These are phyloP conservation scores for Dolichoris vasculosae DNA, from an alignment of 1,140 invertebrate genomes.

Conservation along the genomic window DNA sequence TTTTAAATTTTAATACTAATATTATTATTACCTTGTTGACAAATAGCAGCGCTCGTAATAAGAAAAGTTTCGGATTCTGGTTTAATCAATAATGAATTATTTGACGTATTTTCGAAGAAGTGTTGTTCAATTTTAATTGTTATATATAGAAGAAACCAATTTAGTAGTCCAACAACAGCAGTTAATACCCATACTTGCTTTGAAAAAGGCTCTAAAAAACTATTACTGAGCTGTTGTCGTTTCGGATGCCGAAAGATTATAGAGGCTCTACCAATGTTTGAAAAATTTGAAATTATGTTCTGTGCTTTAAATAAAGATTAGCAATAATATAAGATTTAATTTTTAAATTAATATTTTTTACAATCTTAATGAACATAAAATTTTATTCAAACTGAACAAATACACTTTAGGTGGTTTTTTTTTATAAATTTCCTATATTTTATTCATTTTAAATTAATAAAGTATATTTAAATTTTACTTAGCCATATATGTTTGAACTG, in stretches of 20 bases:
- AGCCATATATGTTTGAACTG: conserved; percentile 76
- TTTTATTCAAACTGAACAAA: not conserved
- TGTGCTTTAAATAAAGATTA: not conserved
- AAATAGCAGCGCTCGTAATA: conserved; percentile 69
- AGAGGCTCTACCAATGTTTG: conserved; percentile 67
- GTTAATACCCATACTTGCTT: conserved; percentile 59
- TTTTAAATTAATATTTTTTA: not conserved
- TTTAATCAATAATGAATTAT: conserved; percentile 43
- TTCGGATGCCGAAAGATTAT: conserved; percentile 81
- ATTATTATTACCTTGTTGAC: conserved; percentile 74
- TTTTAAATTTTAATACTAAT: not conserved
- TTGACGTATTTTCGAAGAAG: conserved; percentile 21
- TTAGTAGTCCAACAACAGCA: conserved; percentile 53
- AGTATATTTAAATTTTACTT: conserved; percentile 68
- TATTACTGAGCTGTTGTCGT: conserved; percentile 76
- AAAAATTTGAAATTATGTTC: not conserved
- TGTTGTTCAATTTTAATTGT: conserved; percentile 53
- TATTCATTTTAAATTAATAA: not conserved
- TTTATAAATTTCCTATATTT: not conserved
- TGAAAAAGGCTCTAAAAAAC: conserved; percentile 63
- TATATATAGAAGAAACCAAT: conserved; percentile 57
- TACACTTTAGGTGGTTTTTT: not conserved
- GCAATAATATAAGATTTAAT: too few relatives aligned
- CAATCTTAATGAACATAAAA: not conserved
- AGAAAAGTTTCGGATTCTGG: conserved; percentile 63